Conservation (phyloP, 2,113 vertebrate species). For the Cairina moschata region DNA sequence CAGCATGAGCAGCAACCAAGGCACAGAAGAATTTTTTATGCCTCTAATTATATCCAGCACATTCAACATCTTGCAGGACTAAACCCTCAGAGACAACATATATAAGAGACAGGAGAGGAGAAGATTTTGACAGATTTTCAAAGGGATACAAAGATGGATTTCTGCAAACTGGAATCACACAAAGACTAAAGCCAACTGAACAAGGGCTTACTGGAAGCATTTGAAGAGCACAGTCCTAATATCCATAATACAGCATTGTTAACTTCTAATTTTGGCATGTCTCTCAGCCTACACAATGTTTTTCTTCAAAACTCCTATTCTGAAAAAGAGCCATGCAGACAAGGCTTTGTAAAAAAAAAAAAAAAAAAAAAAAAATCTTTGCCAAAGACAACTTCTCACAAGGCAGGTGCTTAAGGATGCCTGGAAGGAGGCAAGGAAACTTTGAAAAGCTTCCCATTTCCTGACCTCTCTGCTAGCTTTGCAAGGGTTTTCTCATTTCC, state of each 20-base stretch:
- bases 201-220: not conserved
- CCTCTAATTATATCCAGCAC: not conserved
- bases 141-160: conserved; percentile 2
- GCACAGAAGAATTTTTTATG: not conserved
- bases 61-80: not conserved
- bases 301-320: not conserved
- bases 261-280: not conserved
- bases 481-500: not conserved
- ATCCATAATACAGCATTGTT: not conserved
- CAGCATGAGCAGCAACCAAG: not conserved
- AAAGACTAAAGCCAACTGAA: not conserved
- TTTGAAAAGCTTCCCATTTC: not conserved
- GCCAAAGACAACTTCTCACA: not conserved
- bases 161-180: not conserved
- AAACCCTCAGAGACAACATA: not conserved
- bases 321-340: not conserved
- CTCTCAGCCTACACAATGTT: not conserved
- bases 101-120: not conserved
- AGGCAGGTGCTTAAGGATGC: not conserved
- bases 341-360: not conserved
- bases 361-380: not conserved
- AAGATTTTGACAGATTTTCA: conserved; percentile 15
- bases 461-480: not conserved
- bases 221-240: not conserved
- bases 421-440: not conserved